A percentile compares a stretch with the other conserved stretches of the same genome.
These are phyloP conservation scores for Cossypha caffra DNA, from an alignment of 2,797 vertebrate genomes.

Conservation along the genomic window DNA sequence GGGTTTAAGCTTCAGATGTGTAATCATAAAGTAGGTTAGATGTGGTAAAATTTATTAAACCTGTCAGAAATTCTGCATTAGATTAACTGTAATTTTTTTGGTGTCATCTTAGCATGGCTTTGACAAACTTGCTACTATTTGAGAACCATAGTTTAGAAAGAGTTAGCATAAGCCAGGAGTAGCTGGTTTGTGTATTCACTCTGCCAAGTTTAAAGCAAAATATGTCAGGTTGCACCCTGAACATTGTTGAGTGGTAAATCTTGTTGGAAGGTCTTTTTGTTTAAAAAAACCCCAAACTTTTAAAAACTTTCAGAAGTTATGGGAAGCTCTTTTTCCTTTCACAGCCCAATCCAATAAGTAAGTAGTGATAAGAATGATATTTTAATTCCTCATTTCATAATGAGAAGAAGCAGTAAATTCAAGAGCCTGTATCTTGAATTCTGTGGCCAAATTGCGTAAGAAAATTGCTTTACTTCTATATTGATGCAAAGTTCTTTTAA, in stretches of 20 bases:
- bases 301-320: neutral
- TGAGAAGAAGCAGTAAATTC: neutral
- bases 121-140: neutral
- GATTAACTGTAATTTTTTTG: neutral
- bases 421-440: neutral
- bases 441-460: neutral
- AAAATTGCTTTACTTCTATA: neutral
- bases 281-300: neutral
- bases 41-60: neutral
- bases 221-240: neutral
- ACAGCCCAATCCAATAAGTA: neutral
- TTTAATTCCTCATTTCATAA: neutral
- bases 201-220: neutral
- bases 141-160: neutral
- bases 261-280: neutral
- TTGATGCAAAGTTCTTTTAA: neutral
- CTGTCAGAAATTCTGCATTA: neutral
- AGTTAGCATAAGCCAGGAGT: neutral
- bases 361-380: neutral
- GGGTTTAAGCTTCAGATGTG: neutral
- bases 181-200: neutral
- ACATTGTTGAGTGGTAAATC: neutral
- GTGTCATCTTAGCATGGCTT: neutral
- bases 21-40: neutral
- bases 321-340: neutral